Base-by-base conservation (phyloP, 2,888 invertebrate species). In the Camptogramma bilineatum region DNA sequence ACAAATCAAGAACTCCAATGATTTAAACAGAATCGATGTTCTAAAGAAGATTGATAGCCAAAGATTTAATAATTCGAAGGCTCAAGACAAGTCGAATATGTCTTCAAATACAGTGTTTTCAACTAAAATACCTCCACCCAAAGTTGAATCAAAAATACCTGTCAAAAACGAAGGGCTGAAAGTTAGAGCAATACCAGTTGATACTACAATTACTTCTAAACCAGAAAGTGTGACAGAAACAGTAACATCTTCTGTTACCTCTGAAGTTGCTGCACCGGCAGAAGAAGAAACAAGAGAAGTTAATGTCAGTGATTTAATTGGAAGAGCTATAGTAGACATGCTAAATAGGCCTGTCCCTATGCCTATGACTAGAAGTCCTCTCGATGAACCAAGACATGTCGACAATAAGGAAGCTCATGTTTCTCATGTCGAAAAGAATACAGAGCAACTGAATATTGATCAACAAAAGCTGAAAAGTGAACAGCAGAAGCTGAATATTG, bases 271-370 rank as follows among this genome's bases (percentile, higher is more conserved):
- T 52, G 64, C 55, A 28, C 62, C 52, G 39, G 68, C 71, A 56
- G 10, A 51, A 13, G 62, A 71, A 0, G 76, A 82, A 65, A 79
- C 83, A 69, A 86, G 84, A 65, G 87, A 84, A 71, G 84, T 88
- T 1, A 86, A 86, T 68, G 85, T 87, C 66, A 91, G 89, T 75
- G 86, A 87, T 69, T 73, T 93, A 59, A 93, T 93, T 67, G 89
- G 91, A 68, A 91, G 82, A 81, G 90, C 93, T 1, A 87, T 93
- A 72, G 92, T 91, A 81, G 93, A 82, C 47, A 89, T 91, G 74
- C 85, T 92, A 57, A 88, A 85, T 58, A 82, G 85, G 75, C 79
- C 81, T 34, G 72, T 80, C 13, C 72, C 82, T 7, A 54, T 66
- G 62, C 62, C 62, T 52, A 66, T 66, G 66, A 72, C 74, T 3